Base-by-base conservation (phyloP, 2,113 vertebrate genomes). In the Mirounga angustirostris region DNA sequence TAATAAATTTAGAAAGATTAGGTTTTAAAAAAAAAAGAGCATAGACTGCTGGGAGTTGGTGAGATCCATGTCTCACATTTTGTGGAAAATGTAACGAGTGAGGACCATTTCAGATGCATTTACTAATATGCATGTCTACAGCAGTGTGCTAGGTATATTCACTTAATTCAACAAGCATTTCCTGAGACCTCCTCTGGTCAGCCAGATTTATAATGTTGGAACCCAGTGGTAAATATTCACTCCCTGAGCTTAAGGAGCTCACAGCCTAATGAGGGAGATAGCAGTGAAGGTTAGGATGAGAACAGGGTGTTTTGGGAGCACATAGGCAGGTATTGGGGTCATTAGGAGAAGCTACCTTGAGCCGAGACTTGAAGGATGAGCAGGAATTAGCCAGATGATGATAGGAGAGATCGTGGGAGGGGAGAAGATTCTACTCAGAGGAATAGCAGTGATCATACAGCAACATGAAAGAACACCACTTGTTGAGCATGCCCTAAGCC, bases 1-100 rank as follows among this genome's bases (percentile, higher is more conserved):
- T 96, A 54, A 58, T 90, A 83, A 87, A 56, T 33, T 30, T 84
- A 69, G 80, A 95, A 69, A 16, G 18, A 74, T 71, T 81, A 89
- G 40, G 43, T 79, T 2, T 5, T 24, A 73, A 61, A 50, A 65
- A 61, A 50, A 54, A 58, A 63, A 76, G 84, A 78, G 14, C 9
- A 59, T 67, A 92, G 67, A 15, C 26, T 52, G 21, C 2, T 43
- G 43, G 46, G 65, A 59, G 18, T 11, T 71, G 73, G 33, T 80
- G 36, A 90, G 79, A 73, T n/a, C 56, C 63, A 19, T 28, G 1
- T 61, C n/a, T 85, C 78, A 50, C 36, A 79, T 78, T 87, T 82
- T 24, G 6, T 73, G n/a, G 58, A 56, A 71, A 81, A n/a, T 79
- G 21, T 63, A 52, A 28, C 15, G 43, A 52, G 24, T 8, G 67